Evolutionary conservation across 1,140 invertebrate species (phyloP), one percentile per base, ranked within the genome.

Genomic region (Fopius arisanus): DNA sequence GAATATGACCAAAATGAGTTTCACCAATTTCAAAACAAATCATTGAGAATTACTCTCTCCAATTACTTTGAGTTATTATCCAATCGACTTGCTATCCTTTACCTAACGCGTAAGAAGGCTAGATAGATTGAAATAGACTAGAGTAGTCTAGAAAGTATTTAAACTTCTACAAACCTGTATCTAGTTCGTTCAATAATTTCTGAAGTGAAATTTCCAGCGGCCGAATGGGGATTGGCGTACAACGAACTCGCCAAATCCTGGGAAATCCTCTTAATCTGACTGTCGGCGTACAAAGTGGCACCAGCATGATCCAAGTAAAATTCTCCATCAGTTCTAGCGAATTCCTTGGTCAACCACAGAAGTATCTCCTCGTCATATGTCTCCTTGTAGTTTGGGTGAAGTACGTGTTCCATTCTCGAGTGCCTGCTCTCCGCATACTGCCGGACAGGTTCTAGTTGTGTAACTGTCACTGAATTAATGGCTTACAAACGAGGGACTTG

Each of bases 271-370:
- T 91, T 85, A 19, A 98, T 89, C 86, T 97, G 94, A 74, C 87
- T 90, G 80, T 93, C 89, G 2, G 95, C 91, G 84, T 97, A 97
- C 29, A 98, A 84, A 23, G 95, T 93, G 19, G 96, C 90, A 19
- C 96, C 97, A 41, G 95, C 94, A 91, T 98, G 94, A 87, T 98
- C 97, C 77, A 98, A 88, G 87, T 97, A 99, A 71, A 26, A 31
- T 62, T 80, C 77, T 82, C 81, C 80, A 63, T 77, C 67, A 7
- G 77, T 68, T 33, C 82, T 78, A n/a, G 77, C 73, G 67, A 84
- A 86, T 77, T 85, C 77, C 21, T 73, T 75, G 21, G 75, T 75
- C 3, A 86, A 75, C 40, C 23, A 31, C 21, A 77, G 54, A 9
- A 31, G 19, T 2, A 70, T 82, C 28, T 74, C 70, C 16, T 80